These are phyloP conservation scores for Odontothrips loti DNA, from an alignment of 2,888 invertebrate species.

Conservation along the genomic window DNA sequence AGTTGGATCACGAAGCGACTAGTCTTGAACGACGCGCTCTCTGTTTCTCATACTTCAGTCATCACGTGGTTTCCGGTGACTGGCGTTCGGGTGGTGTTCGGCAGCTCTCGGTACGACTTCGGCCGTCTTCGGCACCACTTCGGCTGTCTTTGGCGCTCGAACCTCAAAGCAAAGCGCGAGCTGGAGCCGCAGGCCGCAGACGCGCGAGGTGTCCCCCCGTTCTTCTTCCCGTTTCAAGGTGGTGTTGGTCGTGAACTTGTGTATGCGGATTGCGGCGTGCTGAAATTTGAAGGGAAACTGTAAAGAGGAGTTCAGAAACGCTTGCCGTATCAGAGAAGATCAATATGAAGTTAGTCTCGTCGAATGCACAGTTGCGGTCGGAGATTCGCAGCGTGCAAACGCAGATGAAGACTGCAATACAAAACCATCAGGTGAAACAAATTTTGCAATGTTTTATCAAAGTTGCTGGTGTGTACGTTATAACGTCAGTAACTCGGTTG, in stretches of 20 bases:
- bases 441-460: constrained; percentile 31
- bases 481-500: no score
- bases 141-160: constrained; percentile 9
- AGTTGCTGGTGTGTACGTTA: neutral
- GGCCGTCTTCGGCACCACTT: neutral
- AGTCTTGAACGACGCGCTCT: no score
- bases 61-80: neutral
- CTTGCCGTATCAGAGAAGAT: neutral
- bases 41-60: no score
- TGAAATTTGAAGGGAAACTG: neutral
- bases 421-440: constrained; percentile 49
- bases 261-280: neutral
- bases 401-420: constrained; percentile 47
- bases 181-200: neutral
- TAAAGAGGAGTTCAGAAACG: neutral
- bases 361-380: constrained; percentile 41
- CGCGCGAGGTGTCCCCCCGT: neutral
- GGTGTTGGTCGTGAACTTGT: neutral
- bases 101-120: neutral
- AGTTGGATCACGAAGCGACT: no score
- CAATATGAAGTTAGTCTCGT: neutral
- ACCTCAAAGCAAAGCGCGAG: neutral
- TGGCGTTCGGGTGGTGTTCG: neutral
- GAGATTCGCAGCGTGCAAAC: constrained; percentile 46
- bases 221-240: constrained; percentile 22